Evolutionary conservation across 2,113 vertebrate genomes (phyloP), one percentile per base, ranked within the genome.

Genomic region (Periophthalmodon schlosseri): DNA sequence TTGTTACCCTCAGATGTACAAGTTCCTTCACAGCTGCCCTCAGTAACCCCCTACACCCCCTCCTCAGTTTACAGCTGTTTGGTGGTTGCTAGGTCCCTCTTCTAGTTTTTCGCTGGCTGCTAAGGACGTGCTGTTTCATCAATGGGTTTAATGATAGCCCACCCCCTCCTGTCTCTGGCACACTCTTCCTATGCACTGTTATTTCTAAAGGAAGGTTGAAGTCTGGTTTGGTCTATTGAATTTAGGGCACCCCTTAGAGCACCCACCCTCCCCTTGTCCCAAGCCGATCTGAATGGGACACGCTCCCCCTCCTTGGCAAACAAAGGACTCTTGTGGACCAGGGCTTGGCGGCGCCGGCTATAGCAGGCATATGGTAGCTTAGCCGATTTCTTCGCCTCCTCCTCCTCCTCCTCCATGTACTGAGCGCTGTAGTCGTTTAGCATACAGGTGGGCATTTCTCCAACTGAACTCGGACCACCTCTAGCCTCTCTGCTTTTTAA

Each of bases 381-480:
- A 80, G 47, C 56, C 65, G 79, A 73, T 79, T 72, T 71, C 70
- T 60, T 70, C 70, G 49, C 28, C n/a, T n/a, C n/a, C n/a, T n/a
- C 74, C 70, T 60, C 3, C 74, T 58, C 52, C 13, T 15, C 11
- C 23, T 57, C 23, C 16, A 16, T 21, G 8, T 61, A 75, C 67
- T 66, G 47, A 24, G 47, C 44, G 67, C 70, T 20, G 66, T 78
- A 60, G 23, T 44, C 75, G 46, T 94, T 98, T 96, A 94, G 92
- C 96, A 96, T 96, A 95, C 95, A 96, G 96, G 95, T 96, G 96
- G 94, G 87, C 89, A 73, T 80, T 36, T 34, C 72, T 78, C 63
- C 80, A 74, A 64, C 79, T 79, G n/a, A 23, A 21, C 57, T 23
- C 54, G 78, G 82, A n/a, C 83, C 72, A 79, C 75, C 23, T 83